Evolutionary conservation across 2,888 invertebrate genomes (phyloP).

Genomic region (Mycalesis mineus): DNA sequence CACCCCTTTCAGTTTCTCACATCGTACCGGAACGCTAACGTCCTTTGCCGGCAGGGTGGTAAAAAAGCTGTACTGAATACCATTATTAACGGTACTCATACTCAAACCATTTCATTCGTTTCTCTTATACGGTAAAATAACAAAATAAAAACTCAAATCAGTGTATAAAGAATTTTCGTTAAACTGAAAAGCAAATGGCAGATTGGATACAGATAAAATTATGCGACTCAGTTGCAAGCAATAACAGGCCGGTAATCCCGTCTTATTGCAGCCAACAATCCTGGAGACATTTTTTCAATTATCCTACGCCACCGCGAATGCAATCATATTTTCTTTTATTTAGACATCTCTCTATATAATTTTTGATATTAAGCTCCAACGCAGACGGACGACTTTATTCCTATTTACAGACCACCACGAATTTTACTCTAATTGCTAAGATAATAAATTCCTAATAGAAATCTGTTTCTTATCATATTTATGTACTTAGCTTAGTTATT

Average conservation of each 20-base stretch:
- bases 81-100: not conserved
- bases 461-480: too few relatives aligned
- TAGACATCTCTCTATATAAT: slow-evolving; percentile 44
- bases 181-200: slow-evolving; percentile 14
- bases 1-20: too few relatives aligned
- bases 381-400: not conserved
- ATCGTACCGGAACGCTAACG: too few relatives aligned
- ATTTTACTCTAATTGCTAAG: too few relatives aligned
- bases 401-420: not conserved
- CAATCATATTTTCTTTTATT: slow-evolving; percentile 62
- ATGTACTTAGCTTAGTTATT: too few relatives aligned
- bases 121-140: too few relatives aligned
- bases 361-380: slow-evolving; percentile 35
- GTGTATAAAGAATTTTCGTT: not conserved
- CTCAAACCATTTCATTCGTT: not conserved
- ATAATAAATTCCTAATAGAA: too few relatives aligned
- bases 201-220: slow-evolving; percentile 22
- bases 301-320: slow-evolving; percentile 55
- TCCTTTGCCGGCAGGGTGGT: too few relatives aligned
- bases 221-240: slow-evolving; percentile 32
- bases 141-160: not conserved
- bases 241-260: slow-evolving; percentile 45
- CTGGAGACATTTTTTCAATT: slow-evolving; percentile 73
- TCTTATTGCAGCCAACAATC: slow-evolving; percentile 62
- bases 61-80: too few relatives aligned